Percentiles rank a stretch among this genome's conserved stretches.
These are phyloP conservation scores for Brachionus sp. DNA, from an alignment of 1,140 invertebrate species.

Conservation along the genomic window DNA sequence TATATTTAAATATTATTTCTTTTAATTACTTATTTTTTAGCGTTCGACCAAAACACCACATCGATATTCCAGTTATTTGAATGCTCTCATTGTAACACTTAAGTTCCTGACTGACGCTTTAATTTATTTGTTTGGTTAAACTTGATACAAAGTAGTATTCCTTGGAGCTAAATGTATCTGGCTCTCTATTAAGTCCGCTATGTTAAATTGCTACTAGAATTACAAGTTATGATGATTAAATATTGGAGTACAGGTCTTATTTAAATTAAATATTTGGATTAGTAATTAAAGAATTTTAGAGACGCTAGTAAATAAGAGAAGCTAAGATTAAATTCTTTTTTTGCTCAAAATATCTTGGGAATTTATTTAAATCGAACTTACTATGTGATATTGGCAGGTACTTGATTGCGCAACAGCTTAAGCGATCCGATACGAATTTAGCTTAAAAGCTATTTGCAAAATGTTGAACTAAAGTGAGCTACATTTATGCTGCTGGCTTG, in stretches of 20 bases:
- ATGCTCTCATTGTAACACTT: not conserved
- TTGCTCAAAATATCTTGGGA: not conserved
- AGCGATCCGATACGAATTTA: not conserved
- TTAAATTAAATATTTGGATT: slow-evolving; percentile 15
- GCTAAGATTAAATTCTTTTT: slow-evolving; percentile 2
- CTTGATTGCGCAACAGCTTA: not conserved
- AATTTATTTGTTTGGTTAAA: not conserved
- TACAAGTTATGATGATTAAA: not conserved
- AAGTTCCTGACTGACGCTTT: not conserved
- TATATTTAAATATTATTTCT: not conserved
- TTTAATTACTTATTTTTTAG: not conserved
- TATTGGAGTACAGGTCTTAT: not conserved
- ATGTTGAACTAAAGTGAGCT: not conserved
- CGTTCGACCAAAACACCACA: not conserved
- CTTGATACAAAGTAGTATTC: not conserved
- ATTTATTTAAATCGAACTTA: not conserved
- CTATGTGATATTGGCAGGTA: not conserved
- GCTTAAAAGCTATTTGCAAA: not conserved
- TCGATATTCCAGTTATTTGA: not conserved
- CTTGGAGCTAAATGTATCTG: not conserved
- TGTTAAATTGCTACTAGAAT: not conserved
- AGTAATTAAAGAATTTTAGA: slow-evolving; percentile 10
- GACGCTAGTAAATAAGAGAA: slow-evolving; percentile 9
- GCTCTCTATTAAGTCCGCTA: not conserved
- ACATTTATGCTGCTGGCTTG: not conserved